phyloP scores from a whole-genome alignment of 2,888 invertebrate genomes.

The Carterocephalus palaemon region DNA sequence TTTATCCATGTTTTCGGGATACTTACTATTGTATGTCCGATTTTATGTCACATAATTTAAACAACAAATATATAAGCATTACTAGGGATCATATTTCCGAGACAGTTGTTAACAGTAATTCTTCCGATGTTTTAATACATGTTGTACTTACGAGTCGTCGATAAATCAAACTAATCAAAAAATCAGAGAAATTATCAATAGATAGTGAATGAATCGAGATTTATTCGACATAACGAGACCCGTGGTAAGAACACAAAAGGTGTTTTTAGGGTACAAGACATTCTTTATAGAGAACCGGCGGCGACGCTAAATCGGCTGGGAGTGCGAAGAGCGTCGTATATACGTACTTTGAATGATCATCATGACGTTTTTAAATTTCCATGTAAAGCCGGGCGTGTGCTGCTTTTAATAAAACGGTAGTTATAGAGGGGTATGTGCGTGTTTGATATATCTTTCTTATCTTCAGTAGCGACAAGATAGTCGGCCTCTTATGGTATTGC shows the following conservation, averaged over 20 bases:
- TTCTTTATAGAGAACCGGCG: constrained; percentile 42
- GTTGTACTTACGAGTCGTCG: no score
- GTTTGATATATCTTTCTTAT: not conserved
- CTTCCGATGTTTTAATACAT: no score
- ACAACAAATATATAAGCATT: no score
- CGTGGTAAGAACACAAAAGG: constrained; percentile 40
- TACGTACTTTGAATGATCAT: constrained; percentile 39
- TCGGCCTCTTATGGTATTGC: no score
- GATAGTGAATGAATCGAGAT: constrained; percentile 17
- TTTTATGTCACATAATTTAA: no score
- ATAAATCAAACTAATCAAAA: no score
- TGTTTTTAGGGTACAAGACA: constrained; percentile 53
- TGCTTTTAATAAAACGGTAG: constrained; percentile 12
- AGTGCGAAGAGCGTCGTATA: constrained; percentile 47
- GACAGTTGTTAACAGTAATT: no score
- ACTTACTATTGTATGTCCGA: no score
- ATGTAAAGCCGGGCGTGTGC: constrained; percentile 14
- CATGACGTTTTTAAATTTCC: constrained; percentile 27
- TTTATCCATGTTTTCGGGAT: no score
- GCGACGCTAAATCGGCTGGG: constrained; percentile 51
- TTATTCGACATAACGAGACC: constrained; percentile 18
- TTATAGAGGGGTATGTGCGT: not conserved
- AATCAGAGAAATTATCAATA: no score
- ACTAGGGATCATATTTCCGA: no score
- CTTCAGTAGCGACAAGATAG: no score